Evolutionary conservation across 2,113 vertebrate species (phyloP), one percentile per base, ranked within the genome.

Genomic region (Tetraodon nigroviridis): DNA sequence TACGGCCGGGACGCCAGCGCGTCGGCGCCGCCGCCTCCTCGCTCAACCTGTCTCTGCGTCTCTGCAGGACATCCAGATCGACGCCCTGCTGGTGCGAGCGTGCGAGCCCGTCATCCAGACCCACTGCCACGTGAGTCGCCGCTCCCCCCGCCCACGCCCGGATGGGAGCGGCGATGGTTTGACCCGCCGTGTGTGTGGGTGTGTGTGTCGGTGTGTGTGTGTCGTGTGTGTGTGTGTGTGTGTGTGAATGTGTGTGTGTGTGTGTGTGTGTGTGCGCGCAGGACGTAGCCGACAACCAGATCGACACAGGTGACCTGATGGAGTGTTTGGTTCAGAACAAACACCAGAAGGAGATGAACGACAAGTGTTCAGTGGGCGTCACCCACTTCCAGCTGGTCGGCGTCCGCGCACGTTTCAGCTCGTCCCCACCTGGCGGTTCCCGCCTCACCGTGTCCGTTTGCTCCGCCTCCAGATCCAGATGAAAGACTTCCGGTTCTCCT

Each of bases 341-440:
- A 65, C 94, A 98, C 82, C 95, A 98, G 89, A 97, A 96, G 82
- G 96, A 98, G 78, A 98, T 98, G 95, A 98, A 95, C 37, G 95
- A 96, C 73, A 98, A 98, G 76, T 98, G 96, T 50, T 82, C 88
- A 0, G 93, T 98, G 0, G 96, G 96, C 46, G 95, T 98, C 79
- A 98, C 95, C 2, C 96, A 98, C 80, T 98, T 98, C 88, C 96
- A 98, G 71, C 92, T 98, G 93, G 96, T 98, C 80, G 92, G 94
- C 78, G 50, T 17, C 51, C 4, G 5, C 44, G 2, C 5, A 3
- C 8, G 15, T 45, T 16, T n/a, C n/a, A 6, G 7, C 8, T 1
- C n/a, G n/a, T n/a, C n/a, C n/a, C n/a, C n/a, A n/a, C n/a, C n/a
- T n/a, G n/a, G n/a, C n/a, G n/a, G n/a, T n/a, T n/a, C n/a, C n/a